These are phyloP conservation scores for Ophion obscuratus DNA, from an alignment of 2,888 invertebrate species.

Conservation along the genomic window DNA sequence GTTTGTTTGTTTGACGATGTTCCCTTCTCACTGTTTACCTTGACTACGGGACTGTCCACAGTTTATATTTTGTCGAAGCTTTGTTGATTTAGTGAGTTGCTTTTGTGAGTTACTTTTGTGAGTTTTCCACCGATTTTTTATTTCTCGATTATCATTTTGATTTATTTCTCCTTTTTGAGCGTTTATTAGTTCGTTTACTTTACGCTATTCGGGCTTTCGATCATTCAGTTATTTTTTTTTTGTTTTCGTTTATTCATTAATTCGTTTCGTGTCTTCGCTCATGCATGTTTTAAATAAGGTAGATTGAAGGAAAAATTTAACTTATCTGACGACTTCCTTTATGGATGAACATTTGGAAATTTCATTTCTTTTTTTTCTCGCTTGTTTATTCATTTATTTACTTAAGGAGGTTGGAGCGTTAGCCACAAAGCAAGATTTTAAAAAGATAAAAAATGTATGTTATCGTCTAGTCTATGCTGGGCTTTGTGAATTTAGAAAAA, in stretches of 20 bases:
- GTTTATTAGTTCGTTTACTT: not conserved
- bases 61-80: not conserved
- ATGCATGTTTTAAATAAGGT: not conserved
- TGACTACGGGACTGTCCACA: slow-evolving; percentile 64
- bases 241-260: not conserved
- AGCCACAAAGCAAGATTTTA: no score
- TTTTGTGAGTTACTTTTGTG: not conserved
- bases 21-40: slow-evolving; percentile 72
- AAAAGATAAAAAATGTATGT: no score
- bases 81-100: not conserved
- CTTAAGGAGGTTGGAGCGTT: no score
- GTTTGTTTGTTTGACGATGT: slow-evolving; percentile 43
- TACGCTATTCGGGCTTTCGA: no score
- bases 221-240: no score
- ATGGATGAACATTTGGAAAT: no score
- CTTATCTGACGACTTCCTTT: no score
- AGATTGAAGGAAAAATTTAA: no score
- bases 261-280: not conserved
- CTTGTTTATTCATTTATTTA: no score
- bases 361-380: no score
- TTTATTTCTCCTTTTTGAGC: not conserved
- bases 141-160: not conserved
- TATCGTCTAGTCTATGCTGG: no score
- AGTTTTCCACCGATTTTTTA: not conserved
- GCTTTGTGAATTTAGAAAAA: no score